A percentile compares a stretch with the other conserved stretches of the same genome.
Evolutionary conservation across 2,888 invertebrate species (phyloP).

Genomic region (Oscheius sp.): DNA sequence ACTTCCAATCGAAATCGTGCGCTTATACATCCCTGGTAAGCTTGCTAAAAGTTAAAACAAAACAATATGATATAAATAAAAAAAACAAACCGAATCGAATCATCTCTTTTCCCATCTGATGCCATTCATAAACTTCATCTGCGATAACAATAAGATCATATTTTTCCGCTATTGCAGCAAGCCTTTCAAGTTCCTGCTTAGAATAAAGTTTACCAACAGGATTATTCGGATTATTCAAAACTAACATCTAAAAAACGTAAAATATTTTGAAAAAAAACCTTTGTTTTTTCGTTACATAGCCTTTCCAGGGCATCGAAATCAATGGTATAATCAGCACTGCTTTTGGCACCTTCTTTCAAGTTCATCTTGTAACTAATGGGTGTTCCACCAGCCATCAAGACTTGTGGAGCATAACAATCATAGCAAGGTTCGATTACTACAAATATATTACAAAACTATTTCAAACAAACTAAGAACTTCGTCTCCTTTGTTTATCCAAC

Average conservation of each 20-base stretch:
- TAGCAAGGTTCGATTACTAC: constrained; percentile 92
- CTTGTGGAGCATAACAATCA: constrained; percentile 97
- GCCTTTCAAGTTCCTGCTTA: constrained; percentile 74
- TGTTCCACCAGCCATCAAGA: constrained; percentile 84
- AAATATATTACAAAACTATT: constrained; percentile 18
- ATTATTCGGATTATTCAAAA: constrained; percentile 97
- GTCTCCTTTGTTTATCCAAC: constrained; percentile 83
- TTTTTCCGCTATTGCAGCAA: constrained; percentile 89
- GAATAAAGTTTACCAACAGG: constrained; percentile 84
- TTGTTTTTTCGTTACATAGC: constrained; percentile 87
- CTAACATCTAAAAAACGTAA: constrained; percentile 80
- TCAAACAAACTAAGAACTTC: constrained; percentile 71
- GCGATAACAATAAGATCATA: constrained; percentile 89
- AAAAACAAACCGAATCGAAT: constrained; percentile 83
- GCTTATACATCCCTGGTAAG: constrained; percentile 95
- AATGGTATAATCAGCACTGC: constrained; percentile 87
- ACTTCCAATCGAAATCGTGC: constrained; percentile 94
- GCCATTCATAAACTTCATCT: constrained; percentile 98
- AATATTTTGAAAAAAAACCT: constrained; percentile 74
- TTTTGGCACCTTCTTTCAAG: constrained; percentile 72
- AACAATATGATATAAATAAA: too few species aligned
- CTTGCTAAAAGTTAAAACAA: too few species aligned
- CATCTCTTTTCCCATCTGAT: constrained; percentile 85
- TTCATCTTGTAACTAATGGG: constrained; percentile 87
- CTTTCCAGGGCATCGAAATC: constrained; percentile 83